Evolutionary conservation across 2,888 invertebrate genomes (phyloP), one percentile per base, ranked within the genome.

Genomic region (Malthinus flaveolus): DNA sequence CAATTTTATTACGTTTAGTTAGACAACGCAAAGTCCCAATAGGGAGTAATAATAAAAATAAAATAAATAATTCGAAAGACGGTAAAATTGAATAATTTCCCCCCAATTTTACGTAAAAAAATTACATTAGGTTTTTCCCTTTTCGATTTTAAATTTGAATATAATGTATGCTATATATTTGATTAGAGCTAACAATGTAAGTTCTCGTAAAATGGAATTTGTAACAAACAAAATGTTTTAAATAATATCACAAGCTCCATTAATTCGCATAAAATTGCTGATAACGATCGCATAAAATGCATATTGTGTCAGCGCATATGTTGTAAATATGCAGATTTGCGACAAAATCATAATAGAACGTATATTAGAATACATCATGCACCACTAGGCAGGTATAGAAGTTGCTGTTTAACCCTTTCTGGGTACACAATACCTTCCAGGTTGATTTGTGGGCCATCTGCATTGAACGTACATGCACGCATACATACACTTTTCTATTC

Each of bases 381-480:
- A 73, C 73, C 75, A 74, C 69, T 77, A 72, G 73, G 69, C 74
- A 76, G 75, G 75, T 75, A 76, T 68, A 70, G 63, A 64, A 67
- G 65, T 66, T 63, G 65, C 65, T 66, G 62, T 66, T 65, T 68
- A 72, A 73, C 73, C 76, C 75, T 72, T 74, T 69, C 61, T 57
- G 63, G 68, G 61, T 72, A 73, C 69, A 74, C 75, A 75, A 76
- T 75, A 71, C 75, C 65, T 63, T 61, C 60, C 62, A 67, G 65
- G 66, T 74, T 75, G 75, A 75, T 75, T 75, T 75, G 75, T 75
- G 73, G 74, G 72, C 75, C 75, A 75, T 75, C 75, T 75, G 75
- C 75, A 75, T 42, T 42, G n/a, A 42, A 42, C 39, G 23, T 74
- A 75, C 63, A 67, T 42, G 50, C 48, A 65, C 59, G 33, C 49